phyloP scores from a whole-genome alignment of 2,797 vertebrate species.

The Dendrocincla tyrannina region DNA sequence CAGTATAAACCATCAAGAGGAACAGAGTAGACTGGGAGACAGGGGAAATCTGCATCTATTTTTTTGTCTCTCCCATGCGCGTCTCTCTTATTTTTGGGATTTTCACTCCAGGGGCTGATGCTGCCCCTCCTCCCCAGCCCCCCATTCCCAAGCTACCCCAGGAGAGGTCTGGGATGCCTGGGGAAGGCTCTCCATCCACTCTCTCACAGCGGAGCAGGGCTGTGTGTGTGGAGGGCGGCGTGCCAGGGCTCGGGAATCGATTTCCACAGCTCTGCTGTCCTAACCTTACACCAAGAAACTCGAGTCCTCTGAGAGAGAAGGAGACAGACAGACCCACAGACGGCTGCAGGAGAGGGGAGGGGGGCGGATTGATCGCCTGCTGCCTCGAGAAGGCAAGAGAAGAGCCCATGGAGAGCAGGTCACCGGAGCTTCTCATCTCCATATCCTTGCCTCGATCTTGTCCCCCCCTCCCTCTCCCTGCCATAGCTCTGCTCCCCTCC shows the following conservation, averaged over 20 bases:
- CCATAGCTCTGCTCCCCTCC: slow-evolving; percentile 12
- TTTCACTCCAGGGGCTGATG: neutral
- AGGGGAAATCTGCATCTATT: neutral
- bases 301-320: slow-evolving; percentile 56
- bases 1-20: neutral
- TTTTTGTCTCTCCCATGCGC: accelerated
- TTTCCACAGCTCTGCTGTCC: slow-evolving; percentile 77
- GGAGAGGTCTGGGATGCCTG: neutral
- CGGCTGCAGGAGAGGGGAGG: neutral
- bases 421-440: neutral
- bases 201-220: slow-evolving; percentile 20
- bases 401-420: neutral
- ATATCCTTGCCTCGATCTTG: slow-evolving; percentile 10
- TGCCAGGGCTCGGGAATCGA: slow-evolving; percentile 77
- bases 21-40: neutral
- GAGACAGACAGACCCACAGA: slow-evolving; percentile 50
- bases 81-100: neutral
- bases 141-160: accelerated
- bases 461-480: neutral
- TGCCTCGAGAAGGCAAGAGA: neutral
- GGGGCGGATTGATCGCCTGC: slow-evolving; percentile 7
- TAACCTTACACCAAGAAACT: slow-evolving; percentile 79
- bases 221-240: slow-evolving; percentile 54
- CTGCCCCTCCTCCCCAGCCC: neutral
- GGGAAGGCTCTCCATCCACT: neutral